phyloP scores from a whole-genome alignment of 1,140 invertebrate genomes.

The Bombus huntii region DNA sequence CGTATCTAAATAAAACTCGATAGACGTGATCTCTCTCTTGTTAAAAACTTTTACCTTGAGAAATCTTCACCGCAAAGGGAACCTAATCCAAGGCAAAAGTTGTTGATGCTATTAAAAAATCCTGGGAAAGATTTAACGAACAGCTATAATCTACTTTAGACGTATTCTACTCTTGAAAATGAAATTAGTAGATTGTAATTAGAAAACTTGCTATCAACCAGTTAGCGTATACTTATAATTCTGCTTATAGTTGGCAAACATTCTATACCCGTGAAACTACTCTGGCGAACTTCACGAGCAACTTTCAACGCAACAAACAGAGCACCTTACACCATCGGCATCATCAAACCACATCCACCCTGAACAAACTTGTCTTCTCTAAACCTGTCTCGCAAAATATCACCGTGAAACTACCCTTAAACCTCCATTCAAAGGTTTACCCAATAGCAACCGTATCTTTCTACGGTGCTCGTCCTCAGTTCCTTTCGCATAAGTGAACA shows the following conservation, averaged over 20 bases:
- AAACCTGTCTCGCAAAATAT: not conserved
- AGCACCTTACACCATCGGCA: constrained; percentile 19
- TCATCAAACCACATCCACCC: constrained; percentile 9
- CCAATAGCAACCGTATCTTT: too few relatives aligned
- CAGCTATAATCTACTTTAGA: not conserved
- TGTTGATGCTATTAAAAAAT: not conserved
- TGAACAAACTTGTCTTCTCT: not conserved
- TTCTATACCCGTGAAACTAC: not conserved
- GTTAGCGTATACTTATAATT: not conserved
- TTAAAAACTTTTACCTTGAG: not conserved
- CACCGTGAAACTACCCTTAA: not conserved
- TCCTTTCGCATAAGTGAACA: not conserved
- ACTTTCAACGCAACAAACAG: constrained; percentile 6
- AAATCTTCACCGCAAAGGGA: not conserved
- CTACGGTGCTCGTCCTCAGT: not conserved
- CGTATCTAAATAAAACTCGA: too few relatives aligned
- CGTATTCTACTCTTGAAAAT: not conserved
- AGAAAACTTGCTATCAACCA: not conserved
- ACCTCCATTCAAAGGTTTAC: not conserved
- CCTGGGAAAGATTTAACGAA: not conserved
- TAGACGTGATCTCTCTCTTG: not conserved
- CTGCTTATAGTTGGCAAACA: constrained; percentile 11
- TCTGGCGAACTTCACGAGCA: not conserved
- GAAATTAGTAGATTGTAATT: not conserved
- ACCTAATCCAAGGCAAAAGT: not conserved